Percentiles rank a stretch among this genome's conserved stretches.
phyloP scores from a whole-genome alignment of 2,797 vertebrate species.

The Podargus strigoides region DNA sequence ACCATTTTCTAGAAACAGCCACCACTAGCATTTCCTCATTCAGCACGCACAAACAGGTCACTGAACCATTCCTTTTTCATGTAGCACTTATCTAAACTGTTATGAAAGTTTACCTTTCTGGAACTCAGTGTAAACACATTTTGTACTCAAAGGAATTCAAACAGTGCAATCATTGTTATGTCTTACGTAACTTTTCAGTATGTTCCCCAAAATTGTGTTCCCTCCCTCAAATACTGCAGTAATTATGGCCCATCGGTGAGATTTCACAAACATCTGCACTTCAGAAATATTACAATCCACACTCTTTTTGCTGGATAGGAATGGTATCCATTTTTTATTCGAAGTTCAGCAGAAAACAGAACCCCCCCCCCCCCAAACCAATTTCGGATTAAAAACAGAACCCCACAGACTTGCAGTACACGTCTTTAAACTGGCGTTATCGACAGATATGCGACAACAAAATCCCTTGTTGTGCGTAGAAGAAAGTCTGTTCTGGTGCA shows the following conservation, averaged over 20 bases:
- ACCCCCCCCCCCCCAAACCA: no score
- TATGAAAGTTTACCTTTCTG: background rate
- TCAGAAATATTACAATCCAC: background rate
- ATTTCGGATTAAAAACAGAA: background rate
- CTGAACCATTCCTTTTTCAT: background rate
- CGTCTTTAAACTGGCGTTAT: fast-evolving
- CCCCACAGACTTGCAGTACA: fast-evolving
- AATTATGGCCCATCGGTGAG: fast-evolving
- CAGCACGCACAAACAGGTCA: fast-evolving
- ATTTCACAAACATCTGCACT: background rate
- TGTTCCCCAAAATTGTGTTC: background rate
- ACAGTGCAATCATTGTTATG: background rate
- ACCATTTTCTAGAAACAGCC: background rate
- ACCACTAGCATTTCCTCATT: background rate
- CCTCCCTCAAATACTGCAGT: background rate
- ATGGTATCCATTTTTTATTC: background rate
- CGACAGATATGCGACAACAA: background rate
- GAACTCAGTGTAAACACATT: background rate
- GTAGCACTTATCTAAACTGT: background rate
- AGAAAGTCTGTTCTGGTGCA: fast-evolving
- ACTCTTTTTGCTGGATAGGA: background rate
- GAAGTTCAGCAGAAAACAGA: background rate
- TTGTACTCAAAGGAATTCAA: background rate
- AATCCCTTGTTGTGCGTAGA: fast-evolving
- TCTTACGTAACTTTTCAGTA: background rate